Conservation (phyloP, 1,140 invertebrate genomes). For the Aphelenchoides fujianensis region DNA sequence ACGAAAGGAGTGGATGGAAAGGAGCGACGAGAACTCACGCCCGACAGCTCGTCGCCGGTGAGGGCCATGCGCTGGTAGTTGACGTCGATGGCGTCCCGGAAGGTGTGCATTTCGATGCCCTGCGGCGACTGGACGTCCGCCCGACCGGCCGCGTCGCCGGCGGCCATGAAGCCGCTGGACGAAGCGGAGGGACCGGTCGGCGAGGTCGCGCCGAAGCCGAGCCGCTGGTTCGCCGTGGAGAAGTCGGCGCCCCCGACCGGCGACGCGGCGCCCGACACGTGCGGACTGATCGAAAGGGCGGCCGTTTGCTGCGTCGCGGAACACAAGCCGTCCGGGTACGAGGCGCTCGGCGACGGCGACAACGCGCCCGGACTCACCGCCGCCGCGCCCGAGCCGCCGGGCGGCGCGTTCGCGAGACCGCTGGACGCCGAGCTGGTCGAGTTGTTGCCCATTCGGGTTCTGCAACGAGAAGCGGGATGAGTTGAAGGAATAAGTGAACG, state of each 20-base stretch:
- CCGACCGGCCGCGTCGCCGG: too few relatives aligned
- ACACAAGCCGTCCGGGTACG: not conserved
- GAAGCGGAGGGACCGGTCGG: not conserved
- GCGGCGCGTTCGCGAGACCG: not conserved
- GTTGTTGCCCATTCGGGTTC: not conserved
- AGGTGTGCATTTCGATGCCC: constrained; percentile 55
- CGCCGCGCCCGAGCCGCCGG: not conserved
- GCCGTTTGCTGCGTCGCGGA: not conserved
- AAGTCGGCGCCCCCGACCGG: not conserved
- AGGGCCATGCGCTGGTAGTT: constrained; percentile 62
- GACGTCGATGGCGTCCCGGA: constrained; percentile 60
- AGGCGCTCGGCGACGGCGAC: not conserved
- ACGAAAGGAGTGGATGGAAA: too few relatives aligned
- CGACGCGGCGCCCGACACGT: too few relatives aligned
- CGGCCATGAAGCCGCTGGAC: not conserved
- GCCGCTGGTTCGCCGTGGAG: not conserved
- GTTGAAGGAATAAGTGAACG: not conserved
- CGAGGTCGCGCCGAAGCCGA: not conserved
- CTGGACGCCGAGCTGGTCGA: not conserved
- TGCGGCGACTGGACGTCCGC: constrained; percentile 45
- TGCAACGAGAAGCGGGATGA: too few relatives aligned
- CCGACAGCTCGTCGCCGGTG: constrained; percentile 61
- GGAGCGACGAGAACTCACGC: constrained; percentile 50
- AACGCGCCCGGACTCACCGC: not conserved
- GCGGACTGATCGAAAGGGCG: not conserved